Conservation (phyloP, 2,797 vertebrate species). For the Hafferia zeledoni region DNA sequence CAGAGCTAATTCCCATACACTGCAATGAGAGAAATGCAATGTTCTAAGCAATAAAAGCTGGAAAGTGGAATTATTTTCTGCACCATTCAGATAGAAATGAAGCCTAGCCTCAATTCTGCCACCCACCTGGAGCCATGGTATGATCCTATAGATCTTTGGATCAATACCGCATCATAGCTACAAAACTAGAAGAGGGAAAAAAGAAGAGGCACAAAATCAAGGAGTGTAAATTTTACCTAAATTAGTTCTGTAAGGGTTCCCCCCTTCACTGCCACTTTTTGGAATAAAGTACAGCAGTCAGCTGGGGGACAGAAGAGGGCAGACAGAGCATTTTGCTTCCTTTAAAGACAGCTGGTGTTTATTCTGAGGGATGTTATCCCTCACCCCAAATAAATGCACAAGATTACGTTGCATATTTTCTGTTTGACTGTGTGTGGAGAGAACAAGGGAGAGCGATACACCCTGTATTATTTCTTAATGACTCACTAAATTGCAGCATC, state of each 20-base stretch:
- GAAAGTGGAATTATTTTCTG: constrained; percentile 63
- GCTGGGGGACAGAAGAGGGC: not conserved
- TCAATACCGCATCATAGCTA: constrained; percentile 69
- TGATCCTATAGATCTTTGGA: constrained; percentile 69
- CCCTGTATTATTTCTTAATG: not conserved
- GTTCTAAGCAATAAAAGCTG: constrained; percentile 57
- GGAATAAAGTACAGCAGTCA: not conserved
- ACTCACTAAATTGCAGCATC: constrained; percentile 23
- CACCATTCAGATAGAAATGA: constrained; percentile 74
- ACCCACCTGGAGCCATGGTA: constrained; percentile 65
- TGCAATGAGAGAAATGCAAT: constrained; percentile 51
- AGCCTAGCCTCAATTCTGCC: constrained; percentile 50
- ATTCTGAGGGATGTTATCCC: not conserved
- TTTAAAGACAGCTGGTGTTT: not conserved
- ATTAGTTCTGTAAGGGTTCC: constrained; percentile 32
- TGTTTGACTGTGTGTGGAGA: not conserved
- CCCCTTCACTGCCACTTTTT: not conserved
- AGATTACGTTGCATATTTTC: not conserved
- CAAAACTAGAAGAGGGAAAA: constrained; percentile 12
- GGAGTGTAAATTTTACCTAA: constrained; percentile 68
- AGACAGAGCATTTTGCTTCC: not conserved
- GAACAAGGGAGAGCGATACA: not conserved
- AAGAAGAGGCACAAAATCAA: constrained; percentile 21
- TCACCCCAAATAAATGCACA: not conserved
- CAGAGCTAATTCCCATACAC: constrained; percentile 55